Conservation (phyloP, 2,797 vertebrate genomes). For the Sphaeramia orbicularis region DNA sequence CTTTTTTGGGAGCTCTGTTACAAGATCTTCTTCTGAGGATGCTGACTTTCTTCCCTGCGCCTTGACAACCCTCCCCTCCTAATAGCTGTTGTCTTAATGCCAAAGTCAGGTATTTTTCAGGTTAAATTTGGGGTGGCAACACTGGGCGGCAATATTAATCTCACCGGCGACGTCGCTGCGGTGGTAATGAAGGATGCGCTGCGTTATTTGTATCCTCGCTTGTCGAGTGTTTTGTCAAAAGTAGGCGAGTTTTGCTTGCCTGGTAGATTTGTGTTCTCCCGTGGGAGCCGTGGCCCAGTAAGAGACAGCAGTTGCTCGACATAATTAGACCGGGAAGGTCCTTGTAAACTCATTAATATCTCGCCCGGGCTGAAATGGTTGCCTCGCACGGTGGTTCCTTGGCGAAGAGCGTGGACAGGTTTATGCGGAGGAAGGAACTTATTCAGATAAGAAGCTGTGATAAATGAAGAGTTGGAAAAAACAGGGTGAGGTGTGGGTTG, state of each 20-base stretch:
- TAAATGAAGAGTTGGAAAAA: slow-evolving; percentile 25
- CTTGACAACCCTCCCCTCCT: slow-evolving; percentile 39
- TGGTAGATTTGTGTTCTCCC: slow-evolving; percentile 84
- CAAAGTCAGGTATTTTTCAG: slow-evolving; percentile 77
- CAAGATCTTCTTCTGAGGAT: slow-evolving; percentile 43
- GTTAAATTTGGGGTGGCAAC: slow-evolving; percentile 77
- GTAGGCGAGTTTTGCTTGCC: slow-evolving; percentile 85
- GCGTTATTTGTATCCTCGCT: slow-evolving; percentile 80
- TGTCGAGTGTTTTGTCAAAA: slow-evolving; percentile 88
- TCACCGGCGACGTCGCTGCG: slow-evolving; percentile 28
- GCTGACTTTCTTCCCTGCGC: slow-evolving; percentile 28
- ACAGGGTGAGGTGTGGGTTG: no score
- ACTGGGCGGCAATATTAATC: slow-evolving; percentile 69
- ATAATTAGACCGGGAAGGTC: slow-evolving; percentile 88
- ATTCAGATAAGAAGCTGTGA: slow-evolving; percentile 31
- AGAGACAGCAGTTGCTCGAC: slow-evolving; percentile 86
- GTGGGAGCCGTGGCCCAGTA: slow-evolving; percentile 85
- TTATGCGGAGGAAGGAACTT: slow-evolving; percentile 31
- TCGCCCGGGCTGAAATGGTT: slow-evolving; percentile 76
- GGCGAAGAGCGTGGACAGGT: slow-evolving; percentile 33
- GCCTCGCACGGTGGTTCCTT: slow-evolving; percentile 53
- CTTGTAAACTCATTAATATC: slow-evolving; percentile 90
- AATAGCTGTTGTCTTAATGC: slow-evolving; percentile 71
- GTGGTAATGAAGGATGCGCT: slow-evolving; percentile 79
- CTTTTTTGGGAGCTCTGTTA: slow-evolving; percentile 38